Evolutionary conservation across 2,113 vertebrate genomes (phyloP), one percentile per base, ranked within the genome.

Genomic region (Thalassarche chlororhynchos): DNA sequence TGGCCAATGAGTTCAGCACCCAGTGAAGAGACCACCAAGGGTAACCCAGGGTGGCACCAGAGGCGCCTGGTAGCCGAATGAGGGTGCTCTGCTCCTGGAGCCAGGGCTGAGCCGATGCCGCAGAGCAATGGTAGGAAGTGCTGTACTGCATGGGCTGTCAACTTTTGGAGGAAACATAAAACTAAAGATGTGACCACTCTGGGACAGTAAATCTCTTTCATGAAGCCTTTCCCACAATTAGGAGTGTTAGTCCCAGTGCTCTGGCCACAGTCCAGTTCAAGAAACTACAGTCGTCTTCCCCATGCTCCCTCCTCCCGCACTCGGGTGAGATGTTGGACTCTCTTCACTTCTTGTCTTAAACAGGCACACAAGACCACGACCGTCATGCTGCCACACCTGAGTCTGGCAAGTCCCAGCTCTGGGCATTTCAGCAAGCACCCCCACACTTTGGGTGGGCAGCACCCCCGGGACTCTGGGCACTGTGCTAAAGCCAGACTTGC

Each of bases 221-320:
- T 85, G 94, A 97, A 95, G 94, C 91, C 81, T 93, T 97, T 97
- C 96, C 96, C 97, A 97, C 96, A 96, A 96, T 96, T 96, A 93
- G 92, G 81, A 96, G 93, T 82, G 91, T 85, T 90, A 95, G 96
- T 79, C 88, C 69, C 84, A 87, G 68, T 2, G 55, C 88, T 92
- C 89, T 94, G 97, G 95, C 90, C 46, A 40, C 34, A 61, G 75
- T 87, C 96, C 94, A 96, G 87, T 25, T 44, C 29, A 91, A 96
- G 89, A 89, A 89, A 96, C 72, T n/a, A 40, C 89, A 76, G 70
- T 66, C 2, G 2, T 87, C 91, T 87, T 91, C 89, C 70, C 89
- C 0, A 0, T 0, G 1, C 81, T 90, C 75, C 83, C 83, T 90
- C 79, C 85, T 87, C 55, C 89, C 1, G 21, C 15, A 3, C 38